A percentile compares a stretch with the other conserved stretches of the same genome.
These are phyloP conservation scores for Lasioglossum calceatum DNA, from an alignment of 2,888 invertebrate genomes.

Conservation along the genomic window DNA sequence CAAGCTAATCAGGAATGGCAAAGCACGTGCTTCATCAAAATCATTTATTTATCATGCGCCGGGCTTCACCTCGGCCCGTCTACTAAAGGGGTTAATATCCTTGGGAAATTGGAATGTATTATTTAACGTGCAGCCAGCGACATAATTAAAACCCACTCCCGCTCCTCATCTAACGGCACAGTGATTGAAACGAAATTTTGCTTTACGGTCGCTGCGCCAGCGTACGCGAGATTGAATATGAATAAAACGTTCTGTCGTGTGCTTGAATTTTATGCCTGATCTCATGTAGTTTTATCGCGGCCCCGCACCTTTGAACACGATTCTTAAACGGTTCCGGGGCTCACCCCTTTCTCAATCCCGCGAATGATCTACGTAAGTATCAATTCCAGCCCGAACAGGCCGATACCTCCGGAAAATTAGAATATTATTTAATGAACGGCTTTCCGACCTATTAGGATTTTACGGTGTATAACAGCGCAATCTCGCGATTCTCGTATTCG, in stretches of 20 bases:
- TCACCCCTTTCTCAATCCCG: conserved; percentile 1
- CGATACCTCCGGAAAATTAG: conserved; percentile 55
- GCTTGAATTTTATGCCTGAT: background rate
- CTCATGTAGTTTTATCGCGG: background rate
- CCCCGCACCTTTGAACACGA: background rate
- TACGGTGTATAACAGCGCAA: conserved; percentile 23
- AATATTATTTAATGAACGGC: conserved; percentile 60
- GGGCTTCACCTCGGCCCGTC: conserved; percentile 24
- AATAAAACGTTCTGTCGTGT: background rate
- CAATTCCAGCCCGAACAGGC: conserved; percentile 33
- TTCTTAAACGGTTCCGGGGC: background rate
- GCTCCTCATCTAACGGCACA: conserved; percentile 14
- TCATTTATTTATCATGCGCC: conserved; percentile 61
- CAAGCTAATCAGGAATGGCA: conserved; percentile 53
- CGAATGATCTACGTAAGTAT: conserved; percentile 35
- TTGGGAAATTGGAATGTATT: conserved; percentile 66
- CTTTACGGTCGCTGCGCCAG: background rate
- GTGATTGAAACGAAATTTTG: conserved; percentile 52
- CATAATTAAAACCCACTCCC: conserved; percentile 54
- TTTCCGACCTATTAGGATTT: conserved; percentile 41
- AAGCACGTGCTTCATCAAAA: conserved; percentile 58
- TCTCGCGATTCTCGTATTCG: conserved; percentile 22
- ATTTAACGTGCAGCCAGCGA: conserved; percentile 53
- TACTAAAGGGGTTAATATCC: conserved; percentile 66
- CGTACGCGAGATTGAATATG: background rate